Evolutionary conservation across 2,113 vertebrate species (phyloP).

Genomic region (Galemys pyrenaicus): DNA sequence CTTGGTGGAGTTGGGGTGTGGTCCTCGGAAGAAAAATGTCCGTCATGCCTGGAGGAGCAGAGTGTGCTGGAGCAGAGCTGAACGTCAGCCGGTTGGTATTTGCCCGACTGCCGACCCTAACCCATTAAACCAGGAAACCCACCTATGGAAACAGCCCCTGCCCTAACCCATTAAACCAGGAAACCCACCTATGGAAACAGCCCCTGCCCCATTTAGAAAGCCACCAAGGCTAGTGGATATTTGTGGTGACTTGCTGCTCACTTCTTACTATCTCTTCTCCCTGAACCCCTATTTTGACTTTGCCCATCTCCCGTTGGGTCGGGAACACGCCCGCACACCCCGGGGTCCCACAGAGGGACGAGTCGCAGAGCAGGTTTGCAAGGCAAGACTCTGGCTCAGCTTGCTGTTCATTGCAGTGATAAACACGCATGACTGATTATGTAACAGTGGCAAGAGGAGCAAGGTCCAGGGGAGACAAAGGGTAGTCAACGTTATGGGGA

Average conservation of each 20-base stretch:
- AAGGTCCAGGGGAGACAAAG: too few relatives aligned
- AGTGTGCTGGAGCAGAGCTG: background rate
- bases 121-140: background rate
- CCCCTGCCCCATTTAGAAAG: background rate
- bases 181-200: background rate
- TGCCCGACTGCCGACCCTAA: background rate
- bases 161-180: background rate
- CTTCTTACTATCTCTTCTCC: background rate
- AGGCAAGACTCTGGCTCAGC: too few relatives aligned
- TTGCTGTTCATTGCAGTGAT: too few relatives aligned
- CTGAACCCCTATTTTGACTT: background rate
- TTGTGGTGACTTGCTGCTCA: background rate
- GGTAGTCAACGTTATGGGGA: too few relatives aligned
- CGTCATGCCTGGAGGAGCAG: background rate
- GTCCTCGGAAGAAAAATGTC: background rate
- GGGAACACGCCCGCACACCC: too few relatives aligned
- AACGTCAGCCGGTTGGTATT: background rate
- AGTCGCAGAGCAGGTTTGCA: too few relatives aligned
- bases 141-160: background rate
- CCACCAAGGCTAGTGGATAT: background rate
- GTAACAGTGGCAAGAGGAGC: too few relatives aligned
- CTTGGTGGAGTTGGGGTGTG: background rate
- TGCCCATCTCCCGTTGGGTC: background rate
- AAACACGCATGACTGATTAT: too few relatives aligned
- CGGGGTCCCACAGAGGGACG: too few relatives aligned